phyloP scores from a whole-genome alignment of 2,797 vertebrate species.

The Enoplosus armatus region DNA sequence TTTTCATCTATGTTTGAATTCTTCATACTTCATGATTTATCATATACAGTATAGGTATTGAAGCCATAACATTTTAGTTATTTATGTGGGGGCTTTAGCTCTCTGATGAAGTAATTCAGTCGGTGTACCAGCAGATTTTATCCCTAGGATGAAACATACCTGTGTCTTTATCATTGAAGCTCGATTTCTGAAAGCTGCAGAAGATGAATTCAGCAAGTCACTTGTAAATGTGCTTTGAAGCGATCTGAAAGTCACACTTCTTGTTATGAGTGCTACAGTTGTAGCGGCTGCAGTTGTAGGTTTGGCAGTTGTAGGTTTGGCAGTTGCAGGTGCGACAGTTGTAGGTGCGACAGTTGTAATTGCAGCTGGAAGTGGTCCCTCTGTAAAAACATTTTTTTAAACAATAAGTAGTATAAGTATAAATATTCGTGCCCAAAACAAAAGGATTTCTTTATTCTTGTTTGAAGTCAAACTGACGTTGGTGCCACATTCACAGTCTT shows the following conservation, averaged over 20 bases:
- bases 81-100: constrained; percentile 52
- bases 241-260: constrained; percentile 41
- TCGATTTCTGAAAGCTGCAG: constrained; percentile 41
- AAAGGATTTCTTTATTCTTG: not conserved
- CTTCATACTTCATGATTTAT: not conserved
- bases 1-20: too few species aligned
- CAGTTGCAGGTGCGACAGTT: not conserved
- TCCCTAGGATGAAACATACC: constrained; percentile 5
- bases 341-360: not conserved
- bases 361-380: not conserved
- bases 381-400: not conserved
- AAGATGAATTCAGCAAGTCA: constrained; percentile 37
- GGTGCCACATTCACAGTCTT: not conserved
- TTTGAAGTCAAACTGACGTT: not conserved
- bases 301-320: not conserved
- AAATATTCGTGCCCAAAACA: too few species aligned
- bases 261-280: not conserved
- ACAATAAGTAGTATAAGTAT: too few species aligned
- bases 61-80: not conserved
- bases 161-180: constrained; percentile 12
- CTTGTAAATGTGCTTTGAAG: constrained; percentile 36
- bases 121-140: not conserved
- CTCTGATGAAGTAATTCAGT: not conserved
- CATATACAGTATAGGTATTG: too few species aligned
- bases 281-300: not conserved